Conservation (phyloP, 2,113 vertebrate genomes). For the Hypomesus transpacificus region DNA sequence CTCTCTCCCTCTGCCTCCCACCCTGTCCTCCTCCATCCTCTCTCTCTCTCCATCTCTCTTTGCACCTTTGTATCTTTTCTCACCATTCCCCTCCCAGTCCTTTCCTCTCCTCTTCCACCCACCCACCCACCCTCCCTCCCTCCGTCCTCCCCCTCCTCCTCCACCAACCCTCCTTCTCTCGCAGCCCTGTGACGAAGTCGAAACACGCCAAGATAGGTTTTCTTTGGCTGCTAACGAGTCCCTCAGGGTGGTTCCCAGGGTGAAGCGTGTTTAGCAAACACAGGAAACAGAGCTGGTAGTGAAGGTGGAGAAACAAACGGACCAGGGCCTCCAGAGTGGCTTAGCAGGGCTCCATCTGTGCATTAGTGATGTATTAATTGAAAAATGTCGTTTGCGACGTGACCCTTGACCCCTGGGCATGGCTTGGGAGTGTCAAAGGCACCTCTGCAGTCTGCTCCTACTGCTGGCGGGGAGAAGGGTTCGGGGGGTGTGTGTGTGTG, state of each 20-base stretch:
- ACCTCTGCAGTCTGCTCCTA: not conserved
- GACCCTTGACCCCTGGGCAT: not conserved
- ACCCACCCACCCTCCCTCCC: not conserved
- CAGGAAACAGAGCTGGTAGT: not conserved
- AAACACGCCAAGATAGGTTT: conserved; percentile 1
- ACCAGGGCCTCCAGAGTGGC: not conserved
- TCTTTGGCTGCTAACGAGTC: not conserved
- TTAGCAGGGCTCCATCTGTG: not conserved
- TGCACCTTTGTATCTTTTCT: not conserved
- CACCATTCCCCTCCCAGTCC: not conserved
- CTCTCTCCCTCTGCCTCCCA: not conserved
- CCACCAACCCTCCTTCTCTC: not conserved
- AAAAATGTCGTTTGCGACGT: not conserved
- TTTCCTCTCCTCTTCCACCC: not conserved
- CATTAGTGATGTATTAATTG: conserved; percentile 5
- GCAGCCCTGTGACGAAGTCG: conserved; percentile 1
- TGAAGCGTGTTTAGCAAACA: conserved; percentile 1
- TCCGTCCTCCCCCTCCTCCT: not conserved
- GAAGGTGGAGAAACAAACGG: not conserved
- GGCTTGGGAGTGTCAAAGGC: not conserved
- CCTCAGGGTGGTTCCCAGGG: not conserved
- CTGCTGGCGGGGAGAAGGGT: not conserved
- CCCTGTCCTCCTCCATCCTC: not conserved
- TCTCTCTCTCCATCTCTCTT: not conserved
- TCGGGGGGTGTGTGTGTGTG: no score